Percentiles rank a stretch among this genome's conserved stretches.
phyloP scores from a whole-genome alignment of 2,113 vertebrate species.

The Aphyosemion australe region DNA sequence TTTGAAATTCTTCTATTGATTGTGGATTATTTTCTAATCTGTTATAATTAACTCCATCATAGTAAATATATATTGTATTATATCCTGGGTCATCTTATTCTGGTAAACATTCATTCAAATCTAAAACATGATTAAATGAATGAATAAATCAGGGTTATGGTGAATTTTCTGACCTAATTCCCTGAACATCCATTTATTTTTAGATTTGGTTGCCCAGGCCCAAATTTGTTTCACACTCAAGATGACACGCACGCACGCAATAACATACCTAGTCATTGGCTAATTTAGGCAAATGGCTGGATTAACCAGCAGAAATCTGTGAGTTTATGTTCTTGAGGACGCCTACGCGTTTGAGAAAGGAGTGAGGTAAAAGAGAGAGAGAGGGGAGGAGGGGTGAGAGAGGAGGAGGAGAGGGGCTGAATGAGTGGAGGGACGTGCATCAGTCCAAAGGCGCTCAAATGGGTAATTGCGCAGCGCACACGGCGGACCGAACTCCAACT shows the following conservation, averaged over 20 bases:
- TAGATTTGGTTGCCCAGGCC: background rate
- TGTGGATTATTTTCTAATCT: background rate
- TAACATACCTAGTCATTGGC: background rate
- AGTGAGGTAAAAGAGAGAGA: constrained; percentile 2
- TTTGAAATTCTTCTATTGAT: background rate
- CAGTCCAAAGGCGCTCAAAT: constrained; percentile 56
- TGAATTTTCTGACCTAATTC: background rate
- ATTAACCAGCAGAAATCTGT: background rate
- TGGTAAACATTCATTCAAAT: background rate
- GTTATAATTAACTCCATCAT: too few species aligned
- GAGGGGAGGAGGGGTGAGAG: constrained; percentile 2
- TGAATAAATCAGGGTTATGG: too few species aligned
- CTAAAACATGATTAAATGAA: too few species aligned
- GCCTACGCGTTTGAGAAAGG: constrained; percentile 42
- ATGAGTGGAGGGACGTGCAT: constrained; percentile 33
- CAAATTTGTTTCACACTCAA: background rate
- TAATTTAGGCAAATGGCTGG: background rate
- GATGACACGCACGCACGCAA: background rate
- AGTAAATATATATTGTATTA: too few species aligned
- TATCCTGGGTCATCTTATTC: background rate
- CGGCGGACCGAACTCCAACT: constrained; percentile 57
- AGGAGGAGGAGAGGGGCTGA: constrained; percentile 8
- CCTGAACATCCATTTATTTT: background rate
- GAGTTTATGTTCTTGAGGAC: constrained; percentile 35
- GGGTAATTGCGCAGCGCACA: constrained; percentile 66